Conservation (phyloP, 1,140 invertebrate genomes). For the Heterodera carotae region DNA sequence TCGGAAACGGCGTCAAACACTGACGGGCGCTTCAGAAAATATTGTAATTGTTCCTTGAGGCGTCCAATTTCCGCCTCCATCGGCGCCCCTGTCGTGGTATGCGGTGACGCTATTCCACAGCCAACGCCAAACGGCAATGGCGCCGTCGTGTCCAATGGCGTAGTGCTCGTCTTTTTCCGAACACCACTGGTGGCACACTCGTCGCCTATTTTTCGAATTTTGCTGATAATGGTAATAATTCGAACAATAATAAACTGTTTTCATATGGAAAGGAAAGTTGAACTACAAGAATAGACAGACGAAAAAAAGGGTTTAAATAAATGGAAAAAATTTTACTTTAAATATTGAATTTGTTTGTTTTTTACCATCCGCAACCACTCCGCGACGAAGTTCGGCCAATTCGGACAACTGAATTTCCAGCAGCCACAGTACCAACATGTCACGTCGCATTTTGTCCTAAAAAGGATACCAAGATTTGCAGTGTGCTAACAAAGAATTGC, state of each 20-base stretch:
- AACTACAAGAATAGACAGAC: too few relatives aligned
- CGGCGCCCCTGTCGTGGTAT: background rate
- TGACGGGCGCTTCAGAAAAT: conserved; percentile 38
- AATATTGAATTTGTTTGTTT: too few relatives aligned
- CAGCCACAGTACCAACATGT: conserved; percentile 51
- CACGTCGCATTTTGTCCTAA: conserved; percentile 40
- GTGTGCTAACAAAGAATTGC: background rate
- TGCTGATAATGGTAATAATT: too few relatives aligned
- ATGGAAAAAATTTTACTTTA: too few relatives aligned
- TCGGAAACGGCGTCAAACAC: conserved; percentile 42
- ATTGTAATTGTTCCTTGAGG: conserved; percentile 40
- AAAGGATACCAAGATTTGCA: too few relatives aligned
- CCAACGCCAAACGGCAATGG: background rate
- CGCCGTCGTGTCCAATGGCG: background rate
- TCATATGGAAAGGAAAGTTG: too few relatives aligned
- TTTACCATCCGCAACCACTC: conserved; percentile 12
- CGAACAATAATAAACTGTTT: too few relatives aligned
- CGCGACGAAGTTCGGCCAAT: conserved; percentile 42
- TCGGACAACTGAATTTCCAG: conserved; percentile 48
- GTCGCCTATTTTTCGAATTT: background rate
- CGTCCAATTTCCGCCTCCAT: conserved; percentile 30
- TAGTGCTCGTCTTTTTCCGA: background rate
- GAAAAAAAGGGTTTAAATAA: too few relatives aligned
- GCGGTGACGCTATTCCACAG: background rate
- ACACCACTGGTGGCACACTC: background rate